Conservation (phyloP, 2,888 invertebrate species). For the Carpatolechia fugitivella region DNA sequence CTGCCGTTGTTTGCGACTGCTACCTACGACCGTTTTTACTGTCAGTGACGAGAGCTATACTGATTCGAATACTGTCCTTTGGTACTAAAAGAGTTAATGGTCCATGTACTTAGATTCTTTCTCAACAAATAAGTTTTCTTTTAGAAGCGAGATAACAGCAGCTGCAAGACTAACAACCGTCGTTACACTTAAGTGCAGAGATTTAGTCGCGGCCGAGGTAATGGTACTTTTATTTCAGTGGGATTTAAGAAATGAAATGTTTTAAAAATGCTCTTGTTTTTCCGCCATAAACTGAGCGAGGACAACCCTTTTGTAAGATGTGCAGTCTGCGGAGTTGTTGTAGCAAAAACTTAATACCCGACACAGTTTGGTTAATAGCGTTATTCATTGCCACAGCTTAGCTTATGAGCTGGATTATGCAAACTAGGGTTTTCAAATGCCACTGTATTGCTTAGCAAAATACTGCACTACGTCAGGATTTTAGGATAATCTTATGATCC, state of each 20-base stretch:
- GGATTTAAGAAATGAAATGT: conserved; percentile 38
- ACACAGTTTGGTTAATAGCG: conserved; percentile 32
- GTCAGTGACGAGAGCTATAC: too few species aligned
- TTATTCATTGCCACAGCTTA: conserved; percentile 25
- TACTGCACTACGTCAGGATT: background rate
- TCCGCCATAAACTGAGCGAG: conserved; percentile 23
- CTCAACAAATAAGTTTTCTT: conserved; percentile 1
- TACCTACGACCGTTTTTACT: conserved; percentile 15
- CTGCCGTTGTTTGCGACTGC: conserved; percentile 46
- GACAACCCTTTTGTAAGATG: conserved; percentile 13
- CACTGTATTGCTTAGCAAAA: background rate
- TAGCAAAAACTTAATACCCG: conserved; percentile 26
- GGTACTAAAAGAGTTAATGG: too few species aligned
- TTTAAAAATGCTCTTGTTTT: conserved; percentile 29
- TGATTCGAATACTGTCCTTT: too few species aligned
- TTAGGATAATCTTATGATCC: conserved; percentile 1
- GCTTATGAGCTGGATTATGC: conserved; percentile 5
- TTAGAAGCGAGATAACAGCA: background rate
- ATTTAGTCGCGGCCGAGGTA: conserved; percentile 29
- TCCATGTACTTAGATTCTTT: background rate
- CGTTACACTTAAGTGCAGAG: conserved; percentile 27
- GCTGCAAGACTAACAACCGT: conserved; percentile 17
- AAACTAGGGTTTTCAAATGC: conserved; percentile 7
- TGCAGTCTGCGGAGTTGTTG: background rate
- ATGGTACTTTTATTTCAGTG: conserved; percentile 35